Evolutionary conservation across 1,140 invertebrate genomes (phyloP), one percentile per base, ranked within the genome.

Genomic region (Orussus abietinus): DNA sequence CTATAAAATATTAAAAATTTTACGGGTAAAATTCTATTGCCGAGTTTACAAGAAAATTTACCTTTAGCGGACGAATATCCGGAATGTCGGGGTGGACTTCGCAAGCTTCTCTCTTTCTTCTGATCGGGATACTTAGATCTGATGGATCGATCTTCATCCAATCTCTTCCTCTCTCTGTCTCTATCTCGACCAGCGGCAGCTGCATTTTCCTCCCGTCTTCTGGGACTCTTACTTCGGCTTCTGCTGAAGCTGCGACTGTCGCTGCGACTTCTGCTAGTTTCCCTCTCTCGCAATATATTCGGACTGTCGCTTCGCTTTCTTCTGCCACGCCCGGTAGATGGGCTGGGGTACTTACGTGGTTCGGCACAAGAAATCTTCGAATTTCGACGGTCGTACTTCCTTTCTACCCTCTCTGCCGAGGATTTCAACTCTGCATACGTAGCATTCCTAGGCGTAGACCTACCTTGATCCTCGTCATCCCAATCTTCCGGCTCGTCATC

Each of bases 201-300:
- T 43, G 17, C 35, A 14, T 12, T 46, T 4, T 67, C 66, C 0
- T 59, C 49, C 17, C 62, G 62, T 42, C 57, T 63, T 26, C 53
- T 57, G 3, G 67, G 71, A 54, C 68, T 72, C 32, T 45, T 58
- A 18, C 68, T 71, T 3, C 60, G 55, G 49, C 68, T 70, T 42
- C 62, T 51, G 13, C 64, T 69, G 47, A 59, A 55, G 11, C 64
- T 69, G 15, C 54, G 57, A 32, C 62, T 62, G 1, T 38, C 37
- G 33, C 63, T 66, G 4, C 33, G 33, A 26, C 51, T 64, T 9
- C 52, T 41, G 38, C 56, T 69, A 15, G 59, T 47, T 20, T 60
- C 48, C 4, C 46, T 40, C 18, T 69, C 64, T 66, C 69, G 68
- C 0, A 55, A 51, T 19, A 17, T 40, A 3, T 45, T 41, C n/a